Percentiles rank a stretch among this genome's conserved stretches.
Evolutionary conservation across 2,797 vertebrate genomes (phyloP).

Genomic region (Eurystomus glaucurus): DNA sequence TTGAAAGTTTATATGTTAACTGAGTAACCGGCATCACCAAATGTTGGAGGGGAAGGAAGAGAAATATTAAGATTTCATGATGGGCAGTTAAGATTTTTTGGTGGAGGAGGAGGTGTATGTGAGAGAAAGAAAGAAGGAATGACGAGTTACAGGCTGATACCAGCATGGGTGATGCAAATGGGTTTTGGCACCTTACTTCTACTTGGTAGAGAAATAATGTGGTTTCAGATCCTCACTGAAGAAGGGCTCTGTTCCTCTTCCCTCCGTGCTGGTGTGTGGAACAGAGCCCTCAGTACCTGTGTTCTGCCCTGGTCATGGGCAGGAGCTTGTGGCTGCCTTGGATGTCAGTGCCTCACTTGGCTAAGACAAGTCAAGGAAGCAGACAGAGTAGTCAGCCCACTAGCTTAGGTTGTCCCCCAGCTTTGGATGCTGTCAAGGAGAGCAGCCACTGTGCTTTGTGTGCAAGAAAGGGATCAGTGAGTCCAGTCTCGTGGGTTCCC

Average conservation of each 20-base stretch:
- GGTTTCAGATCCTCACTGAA: neutral
- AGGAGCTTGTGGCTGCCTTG: neutral
- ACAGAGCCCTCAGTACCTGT: neutral
- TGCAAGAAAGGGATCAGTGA: neutral
- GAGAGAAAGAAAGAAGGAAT: neutral
- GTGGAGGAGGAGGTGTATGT: fast-evolving
- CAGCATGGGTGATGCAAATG: neutral
- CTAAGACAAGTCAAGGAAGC: neutral
- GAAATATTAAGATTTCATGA: neutral
- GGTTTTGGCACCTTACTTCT: neutral
- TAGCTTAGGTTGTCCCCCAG: neutral
- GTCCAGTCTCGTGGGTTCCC: neutral
- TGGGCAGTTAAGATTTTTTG: neutral
- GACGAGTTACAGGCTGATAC: neutral
- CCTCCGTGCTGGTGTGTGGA: fast-evolving
- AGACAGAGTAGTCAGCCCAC: neutral
- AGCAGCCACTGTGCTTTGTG: neutral
- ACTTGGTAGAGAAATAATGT: neutral
- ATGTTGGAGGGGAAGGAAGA: neutral
- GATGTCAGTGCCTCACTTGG: neutral
- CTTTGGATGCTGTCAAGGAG: neutral
- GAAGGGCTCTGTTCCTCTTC: neutral
- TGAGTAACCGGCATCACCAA: neutral
- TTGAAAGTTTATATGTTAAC: neutral
- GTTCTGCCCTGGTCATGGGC: neutral